Percentiles rank a stretch among this genome's conserved stretches.
phyloP scores from a whole-genome alignment of 2,113 vertebrate species.

The Notechis scutatus region DNA sequence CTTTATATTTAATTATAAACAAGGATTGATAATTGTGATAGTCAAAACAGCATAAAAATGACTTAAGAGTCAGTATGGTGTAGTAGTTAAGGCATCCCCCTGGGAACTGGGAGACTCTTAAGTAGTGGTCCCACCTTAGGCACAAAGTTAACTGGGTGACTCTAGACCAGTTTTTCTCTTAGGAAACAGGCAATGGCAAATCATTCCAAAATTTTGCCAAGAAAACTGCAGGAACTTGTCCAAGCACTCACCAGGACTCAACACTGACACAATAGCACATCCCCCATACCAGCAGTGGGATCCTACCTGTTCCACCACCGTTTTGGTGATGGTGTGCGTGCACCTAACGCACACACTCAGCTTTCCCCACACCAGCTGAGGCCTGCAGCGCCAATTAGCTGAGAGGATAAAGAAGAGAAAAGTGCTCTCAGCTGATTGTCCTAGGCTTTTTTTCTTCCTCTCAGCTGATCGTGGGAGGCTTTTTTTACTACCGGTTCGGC shows the following conservation, averaged over 20 bases:
- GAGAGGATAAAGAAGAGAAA: too few relatives aligned
- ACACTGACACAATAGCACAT: not conserved
- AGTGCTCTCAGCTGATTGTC: too few relatives aligned
- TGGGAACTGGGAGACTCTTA: not conserved
- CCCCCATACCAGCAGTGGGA: too few relatives aligned
- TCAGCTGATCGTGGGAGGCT: too few relatives aligned
- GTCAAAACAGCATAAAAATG: not conserved
- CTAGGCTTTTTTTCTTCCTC: too few relatives aligned
- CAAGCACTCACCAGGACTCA: not conserved
- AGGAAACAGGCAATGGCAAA: not conserved
- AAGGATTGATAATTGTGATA: not conserved
- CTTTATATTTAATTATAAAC: not conserved
- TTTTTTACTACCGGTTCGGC: too few relatives aligned
- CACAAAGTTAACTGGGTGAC: not conserved
- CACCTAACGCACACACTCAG: too few relatives aligned
- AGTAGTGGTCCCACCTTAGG: not conserved
- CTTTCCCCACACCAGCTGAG: too few relatives aligned
- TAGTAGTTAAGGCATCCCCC: not conserved
- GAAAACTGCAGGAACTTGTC: not conserved
- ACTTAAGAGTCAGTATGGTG: not conserved
- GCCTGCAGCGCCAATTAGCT: too few relatives aligned
- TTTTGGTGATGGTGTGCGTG: too few relatives aligned
- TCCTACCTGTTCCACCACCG: too few relatives aligned
- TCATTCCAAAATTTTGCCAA: not conserved
- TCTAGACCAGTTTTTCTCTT: not conserved